Conservation (phyloP, 1,140 invertebrate genomes). For the Atta cephalotes region DNA sequence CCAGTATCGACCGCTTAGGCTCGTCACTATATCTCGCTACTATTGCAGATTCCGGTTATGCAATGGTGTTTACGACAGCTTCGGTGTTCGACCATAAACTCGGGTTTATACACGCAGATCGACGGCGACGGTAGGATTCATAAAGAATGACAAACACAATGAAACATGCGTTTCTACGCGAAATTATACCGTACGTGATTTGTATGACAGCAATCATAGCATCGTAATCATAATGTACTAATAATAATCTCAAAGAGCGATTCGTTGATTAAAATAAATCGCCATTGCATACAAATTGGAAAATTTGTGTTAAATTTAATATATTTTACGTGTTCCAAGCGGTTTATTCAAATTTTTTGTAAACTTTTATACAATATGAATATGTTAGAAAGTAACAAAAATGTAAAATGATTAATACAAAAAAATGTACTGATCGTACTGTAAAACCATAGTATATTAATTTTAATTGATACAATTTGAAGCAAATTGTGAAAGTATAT, state of each 20-base stretch:
- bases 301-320: too few relatives aligned
- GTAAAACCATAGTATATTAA: too few relatives aligned
- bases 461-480: too few relatives aligned
- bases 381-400: too few relatives aligned
- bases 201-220: neutral
- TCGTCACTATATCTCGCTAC: constrained; percentile 27
- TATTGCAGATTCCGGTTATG: constrained; percentile 47
- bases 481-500: too few relatives aligned
- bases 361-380: too few relatives aligned
- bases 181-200: neutral
- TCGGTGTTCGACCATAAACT: constrained; percentile 3
- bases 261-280: constrained; percentile 6
- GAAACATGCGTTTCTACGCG: constrained; percentile 33
- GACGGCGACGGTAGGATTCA: neutral
- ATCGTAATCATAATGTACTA: constrained; percentile 23
- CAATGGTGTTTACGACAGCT: constrained; percentile 33
- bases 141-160: constrained; percentile 34
- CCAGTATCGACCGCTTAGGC: constrained; percentile 50
- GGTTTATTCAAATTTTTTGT: too few relatives aligned
- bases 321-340: too few relatives aligned
- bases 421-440: too few relatives aligned
- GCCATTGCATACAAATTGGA: too few relatives aligned
- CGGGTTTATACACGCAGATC: constrained; percentile 8
- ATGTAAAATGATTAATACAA: too few relatives aligned
- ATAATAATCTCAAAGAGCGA: constrained; percentile 9